phyloP scores from a whole-genome alignment of 2,888 invertebrate species.

The Parelbella ahira region DNA sequence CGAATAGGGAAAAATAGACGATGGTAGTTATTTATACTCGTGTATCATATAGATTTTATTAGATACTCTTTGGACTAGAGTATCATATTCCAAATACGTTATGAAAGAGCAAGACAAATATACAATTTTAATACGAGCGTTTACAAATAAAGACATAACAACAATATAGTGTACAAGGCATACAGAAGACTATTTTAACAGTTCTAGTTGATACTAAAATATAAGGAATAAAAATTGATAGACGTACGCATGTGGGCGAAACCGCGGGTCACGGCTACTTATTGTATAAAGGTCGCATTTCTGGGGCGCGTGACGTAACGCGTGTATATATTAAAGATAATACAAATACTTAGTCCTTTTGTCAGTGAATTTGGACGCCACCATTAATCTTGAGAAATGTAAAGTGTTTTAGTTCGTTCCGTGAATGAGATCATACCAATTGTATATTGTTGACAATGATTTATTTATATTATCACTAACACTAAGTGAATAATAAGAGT shows the following conservation, averaged over 20 bases:
- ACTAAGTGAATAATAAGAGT: no score
- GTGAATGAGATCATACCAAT: slow-evolving; percentile 10
- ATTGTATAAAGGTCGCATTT: slow-evolving; percentile 33
- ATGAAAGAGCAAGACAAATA: no score
- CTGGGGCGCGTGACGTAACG: slow-evolving; percentile 47
- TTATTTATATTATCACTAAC: no score
- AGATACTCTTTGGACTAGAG: no score
- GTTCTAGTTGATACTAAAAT: neutral
- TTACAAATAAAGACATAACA: no score
- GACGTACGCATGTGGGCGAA: slow-evolving; percentile 13
- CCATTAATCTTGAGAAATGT: slow-evolving; percentile 12
- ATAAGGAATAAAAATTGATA: slow-evolving; percentile 6
- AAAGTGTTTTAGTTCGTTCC: slow-evolving; percentile 4
- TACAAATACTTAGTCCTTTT: slow-evolving; percentile 11
- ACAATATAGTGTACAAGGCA: no score
- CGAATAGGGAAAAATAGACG: no score
- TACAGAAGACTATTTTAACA: no score
- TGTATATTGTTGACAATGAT: slow-evolving; percentile 6
- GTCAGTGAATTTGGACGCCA: neutral
- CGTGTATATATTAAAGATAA: neutral
- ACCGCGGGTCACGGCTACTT: slow-evolving; percentile 17
- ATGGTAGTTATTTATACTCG: no score
- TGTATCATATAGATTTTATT: no score
- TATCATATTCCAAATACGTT: no score
- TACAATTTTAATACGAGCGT: no score